Base-by-base conservation (phyloP, 2,888 invertebrate genomes). In the Chrysina gloriosa region DNA sequence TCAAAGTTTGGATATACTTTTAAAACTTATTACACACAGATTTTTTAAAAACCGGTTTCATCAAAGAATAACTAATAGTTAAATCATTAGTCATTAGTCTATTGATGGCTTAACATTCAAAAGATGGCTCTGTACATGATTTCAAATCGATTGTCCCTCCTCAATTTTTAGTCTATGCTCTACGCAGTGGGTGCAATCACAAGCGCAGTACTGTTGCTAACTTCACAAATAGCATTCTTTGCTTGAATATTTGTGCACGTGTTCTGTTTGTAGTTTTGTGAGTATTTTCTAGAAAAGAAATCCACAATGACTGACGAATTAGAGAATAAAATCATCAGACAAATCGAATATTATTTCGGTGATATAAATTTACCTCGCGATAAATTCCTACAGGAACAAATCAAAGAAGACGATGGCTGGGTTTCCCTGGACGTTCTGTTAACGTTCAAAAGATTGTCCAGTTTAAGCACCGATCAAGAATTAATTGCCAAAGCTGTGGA, bases 281-380 rank as follows among this genome's bases (percentile, higher is more conserved):
- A n/a, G n/a, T n/a, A n/a, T n/a, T 36, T 36, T n/a, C 14, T 7
- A 36, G 14, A 11, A 36, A 36, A 36, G 3, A n/a, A 25, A 23
- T 21, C 9, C 34, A 74, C 63, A 69, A 80, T 80, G 79, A 78
- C 79, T 9, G 77, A 69, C 61, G 81, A 82, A 69, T 74, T 89
- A 63, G 90, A 91, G 67, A 83, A 82, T 61, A 86, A 87, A 65
- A 90, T 92, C 48, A 89, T 92, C 71, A 87, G 87, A 3, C 92
- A 92, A 82, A 84, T 91, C 4, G 89, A 89, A 77, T 89, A 88
- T 78, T 89, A 89, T 79, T 89, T 89, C 73, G 97, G 98, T 56
- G 95, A 99, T 82, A 88, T 92, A 3, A 99, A 99, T 84, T 85
- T 99, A 61, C 91, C 92, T 0, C 89, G 93, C 69, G 98, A 99